phyloP scores from a whole-genome alignment of 2,888 invertebrate genomes.

The Drosophila parthenogenetica region DNA sequence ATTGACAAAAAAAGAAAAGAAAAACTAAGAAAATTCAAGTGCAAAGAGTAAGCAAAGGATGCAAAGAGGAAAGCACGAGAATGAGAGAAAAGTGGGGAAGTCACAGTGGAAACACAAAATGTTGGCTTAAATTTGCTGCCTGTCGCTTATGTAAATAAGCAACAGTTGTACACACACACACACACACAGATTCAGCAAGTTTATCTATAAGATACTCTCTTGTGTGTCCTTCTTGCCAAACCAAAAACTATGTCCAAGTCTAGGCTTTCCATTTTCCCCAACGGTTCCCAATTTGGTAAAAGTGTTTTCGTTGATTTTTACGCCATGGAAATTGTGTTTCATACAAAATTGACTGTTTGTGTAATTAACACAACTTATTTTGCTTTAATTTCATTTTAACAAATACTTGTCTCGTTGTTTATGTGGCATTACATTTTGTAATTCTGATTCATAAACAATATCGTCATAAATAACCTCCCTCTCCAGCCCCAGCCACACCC shows the following conservation, averaged over 20 bases:
- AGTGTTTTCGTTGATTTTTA: conserved; percentile 53
- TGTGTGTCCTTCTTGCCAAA: conserved; percentile 47
- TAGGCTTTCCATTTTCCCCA: neutral
- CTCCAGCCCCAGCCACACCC: neutral
- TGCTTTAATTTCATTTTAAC: conserved; percentile 8
- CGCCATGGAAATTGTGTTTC: conserved; percentile 7
- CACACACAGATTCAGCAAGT: conserved; percentile 19
- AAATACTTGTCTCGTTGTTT: conserved; percentile 57
- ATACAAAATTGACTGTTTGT: conserved; percentile 52
- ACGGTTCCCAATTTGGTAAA: conserved; percentile 28
- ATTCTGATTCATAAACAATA: conserved; percentile 60
- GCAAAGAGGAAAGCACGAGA: neutral
- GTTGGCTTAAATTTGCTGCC: conserved; percentile 63
- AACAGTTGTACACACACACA: conserved; percentile 52
- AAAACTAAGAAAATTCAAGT: conserved; percentile 50
- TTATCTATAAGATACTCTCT: conserved; percentile 53
- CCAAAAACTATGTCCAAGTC: conserved; percentile 32
- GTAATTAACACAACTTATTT: conserved; percentile 64
- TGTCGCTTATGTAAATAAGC: conserved; percentile 76
- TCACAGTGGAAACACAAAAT: conserved; percentile 15
- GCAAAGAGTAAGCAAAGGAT: conserved; percentile 38
- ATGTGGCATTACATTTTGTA: conserved; percentile 67
- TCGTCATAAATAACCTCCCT: conserved; percentile 45
- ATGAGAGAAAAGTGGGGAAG: neutral
- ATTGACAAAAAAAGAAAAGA: conserved; percentile 33